Base-by-base conservation (phyloP, 2,888 invertebrate genomes). In the Clistopyga incitator region DNA sequence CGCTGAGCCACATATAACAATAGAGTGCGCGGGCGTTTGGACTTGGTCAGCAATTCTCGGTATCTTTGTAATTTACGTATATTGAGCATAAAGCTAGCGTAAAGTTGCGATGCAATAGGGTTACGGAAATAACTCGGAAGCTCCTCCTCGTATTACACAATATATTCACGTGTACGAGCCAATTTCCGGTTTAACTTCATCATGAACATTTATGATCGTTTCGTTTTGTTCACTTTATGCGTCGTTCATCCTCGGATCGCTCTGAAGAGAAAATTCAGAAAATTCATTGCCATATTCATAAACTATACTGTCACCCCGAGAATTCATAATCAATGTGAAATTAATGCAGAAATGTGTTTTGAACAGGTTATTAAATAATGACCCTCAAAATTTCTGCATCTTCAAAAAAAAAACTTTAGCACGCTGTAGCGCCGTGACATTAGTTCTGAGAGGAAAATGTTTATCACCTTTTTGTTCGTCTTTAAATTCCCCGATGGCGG, bases 171-270 rank as follows among this genome's bases (percentile, higher is more conserved):
- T 23, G 52, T 20, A 56, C n/a, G 23, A 56, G 56, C n/a, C 52
- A 23, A 71, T 42, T 71, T 42, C 23, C 54, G 42, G 38, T 38
- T 38, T 11, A 71, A 71, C 54, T 56, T 71, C n/a, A 38, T 38
- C 56, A 42, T 56, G 6, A 56, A 42, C 38, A 15, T 56, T 71
- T 71, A 71, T 18, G 54, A 56, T 23, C 71, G 56, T 70, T 50
- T 18, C 70, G 70, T 71, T 71, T 71, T 56, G 56, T n/a, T 56
- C 42, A 56, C 38, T 42, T 25, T 38, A 52, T 54, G 23, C 38
- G 38, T 18, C 52, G 13, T 59, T 29, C 18, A 8, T 20, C 18
- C 70, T 18, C 29, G 50, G 4, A 29, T 8, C 34, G 25, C 11
- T 25, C 15, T n/a, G 8, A n/a, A n/a, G n/a, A n/a, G n/a, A n/a